These are phyloP conservation scores for Drosophila willistoni DNA, from an alignment of 1,140 invertebrate species.

Conservation along the genomic window DNA sequence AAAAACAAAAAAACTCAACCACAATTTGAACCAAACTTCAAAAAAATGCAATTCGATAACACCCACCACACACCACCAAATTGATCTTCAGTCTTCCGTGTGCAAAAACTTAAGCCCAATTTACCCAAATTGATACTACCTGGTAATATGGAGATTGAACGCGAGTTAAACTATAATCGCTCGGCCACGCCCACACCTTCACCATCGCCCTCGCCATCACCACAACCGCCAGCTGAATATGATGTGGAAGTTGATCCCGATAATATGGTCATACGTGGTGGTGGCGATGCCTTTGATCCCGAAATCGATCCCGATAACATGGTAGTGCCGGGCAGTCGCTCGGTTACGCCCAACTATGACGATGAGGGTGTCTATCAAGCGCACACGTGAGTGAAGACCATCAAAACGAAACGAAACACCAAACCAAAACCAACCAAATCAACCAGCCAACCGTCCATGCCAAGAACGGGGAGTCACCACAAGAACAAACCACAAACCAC, in stretches of 20 bases:
- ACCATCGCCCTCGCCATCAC: constrained; percentile 75
- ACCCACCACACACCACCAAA: constrained; percentile 46
- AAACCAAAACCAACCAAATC: constrained; percentile 1
- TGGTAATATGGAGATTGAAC: constrained; percentile 73
- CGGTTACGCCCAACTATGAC: constrained; percentile 72
- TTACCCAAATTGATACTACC: constrained; percentile 81
- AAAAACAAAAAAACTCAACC: constrained; percentile 56
- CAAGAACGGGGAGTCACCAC: constrained; percentile 35
- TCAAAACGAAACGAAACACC: constrained; percentile 8
- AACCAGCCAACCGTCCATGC: no score
- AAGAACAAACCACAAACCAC: constrained; percentile 40
- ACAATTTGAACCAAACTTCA: constrained; percentile 50
- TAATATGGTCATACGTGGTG: constrained; percentile 77
- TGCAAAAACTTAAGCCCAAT: constrained; percentile 82
- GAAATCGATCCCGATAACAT: constrained; percentile 81
- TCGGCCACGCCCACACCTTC: constrained; percentile 61
- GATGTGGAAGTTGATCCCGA: constrained; percentile 82
- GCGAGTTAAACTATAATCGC: constrained; percentile 35
- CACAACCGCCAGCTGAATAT: constrained; percentile 73
- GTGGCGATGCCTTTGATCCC: constrained; percentile 69
- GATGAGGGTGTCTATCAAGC: constrained; percentile 76
- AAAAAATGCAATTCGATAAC: constrained; percentile 39
- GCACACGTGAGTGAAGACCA: constrained; percentile 81
- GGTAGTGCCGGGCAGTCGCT: constrained; percentile 79
- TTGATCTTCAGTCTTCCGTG: constrained; percentile 71